A percentile compares a stretch with the other conserved stretches of the same genome.
These are phyloP conservation scores for Murina feae DNA, from an alignment of 2,113 vertebrate genomes.

Conservation along the genomic window DNA sequence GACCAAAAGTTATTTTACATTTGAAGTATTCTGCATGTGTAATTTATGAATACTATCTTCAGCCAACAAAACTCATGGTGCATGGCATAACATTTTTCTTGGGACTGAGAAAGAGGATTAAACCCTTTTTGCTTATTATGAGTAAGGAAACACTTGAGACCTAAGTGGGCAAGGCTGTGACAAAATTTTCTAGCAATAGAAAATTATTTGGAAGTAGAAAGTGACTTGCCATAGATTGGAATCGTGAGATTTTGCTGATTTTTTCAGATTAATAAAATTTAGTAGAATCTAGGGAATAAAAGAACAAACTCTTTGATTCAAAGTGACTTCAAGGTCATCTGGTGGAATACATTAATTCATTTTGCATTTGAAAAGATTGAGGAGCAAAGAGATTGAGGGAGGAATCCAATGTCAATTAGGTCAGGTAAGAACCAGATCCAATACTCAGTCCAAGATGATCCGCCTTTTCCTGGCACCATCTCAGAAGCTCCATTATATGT, in stretches of 20 bases:
- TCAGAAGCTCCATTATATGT: not conserved
- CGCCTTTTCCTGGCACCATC: fast-evolving
- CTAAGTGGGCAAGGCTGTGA: not conserved
- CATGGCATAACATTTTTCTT: not conserved
- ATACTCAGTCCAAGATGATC: fast-evolving
- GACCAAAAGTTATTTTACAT: not conserved
- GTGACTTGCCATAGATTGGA: not conserved
- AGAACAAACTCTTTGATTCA: not conserved
- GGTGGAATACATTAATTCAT: not conserved
- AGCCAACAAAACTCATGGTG: not conserved
- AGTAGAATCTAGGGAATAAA: not conserved
- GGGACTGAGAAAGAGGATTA: not conserved
- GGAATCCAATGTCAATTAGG: too few species aligned
- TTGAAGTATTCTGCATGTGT: not conserved
- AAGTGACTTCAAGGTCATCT: not conserved
- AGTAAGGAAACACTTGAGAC: not conserved
- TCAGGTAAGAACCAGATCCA: not conserved
- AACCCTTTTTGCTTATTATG: not conserved
- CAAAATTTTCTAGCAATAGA: not conserved
- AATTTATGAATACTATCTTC: not conserved
- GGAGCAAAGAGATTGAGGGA: not conserved
- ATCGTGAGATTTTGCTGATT: not conserved
- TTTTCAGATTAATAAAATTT: not conserved
- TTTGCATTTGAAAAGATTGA: not conserved
- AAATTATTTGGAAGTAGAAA: not conserved